phyloP scores from a whole-genome alignment of 2,888 invertebrate species.

The Polymixis flavicincta region DNA sequence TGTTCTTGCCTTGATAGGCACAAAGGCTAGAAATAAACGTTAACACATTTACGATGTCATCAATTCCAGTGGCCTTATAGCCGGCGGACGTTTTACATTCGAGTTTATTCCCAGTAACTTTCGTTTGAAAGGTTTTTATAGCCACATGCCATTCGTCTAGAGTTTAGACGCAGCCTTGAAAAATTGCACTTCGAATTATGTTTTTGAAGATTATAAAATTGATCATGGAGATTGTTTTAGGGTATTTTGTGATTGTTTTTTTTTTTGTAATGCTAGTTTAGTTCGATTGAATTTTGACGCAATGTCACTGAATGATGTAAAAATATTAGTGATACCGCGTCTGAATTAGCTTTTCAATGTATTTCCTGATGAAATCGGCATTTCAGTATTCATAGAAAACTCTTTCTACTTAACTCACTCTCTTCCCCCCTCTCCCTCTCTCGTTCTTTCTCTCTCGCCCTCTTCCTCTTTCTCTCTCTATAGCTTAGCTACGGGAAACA shows the following conservation, averaged over 20 bases:
- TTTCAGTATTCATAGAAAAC: background rate
- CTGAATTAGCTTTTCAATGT: background rate
- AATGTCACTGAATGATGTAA: too few relatives aligned
- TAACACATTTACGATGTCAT: slow-evolving; percentile 55
- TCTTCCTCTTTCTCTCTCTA: background rate
- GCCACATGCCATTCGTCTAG: slow-evolving; percentile 24
- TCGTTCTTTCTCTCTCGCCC: background rate
- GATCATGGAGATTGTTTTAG: background rate
- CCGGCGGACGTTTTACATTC: slow-evolving; percentile 50
- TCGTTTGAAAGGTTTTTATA: slow-evolving; percentile 52
- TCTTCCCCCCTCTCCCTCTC: too few relatives aligned
- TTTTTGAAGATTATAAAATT: background rate
- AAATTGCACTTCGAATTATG: background rate
- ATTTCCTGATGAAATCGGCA: background rate
- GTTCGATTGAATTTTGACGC: background rate
- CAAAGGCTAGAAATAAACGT: slow-evolving; percentile 52
- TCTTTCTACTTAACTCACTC: too few relatives aligned
- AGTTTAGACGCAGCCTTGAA: slow-evolving; percentile 40
- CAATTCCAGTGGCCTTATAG: slow-evolving; percentile 52
- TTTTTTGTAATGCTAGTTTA: background rate
- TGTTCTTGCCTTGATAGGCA: slow-evolving; percentile 31
- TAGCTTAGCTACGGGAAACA: background rate
- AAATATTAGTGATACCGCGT: background rate
- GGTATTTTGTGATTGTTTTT: background rate
- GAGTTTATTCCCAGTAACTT: slow-evolving; percentile 49